These are phyloP conservation scores for Euborellia annulipes DNA, from an alignment of 1,140 invertebrate species.

Conservation along the genomic window DNA sequence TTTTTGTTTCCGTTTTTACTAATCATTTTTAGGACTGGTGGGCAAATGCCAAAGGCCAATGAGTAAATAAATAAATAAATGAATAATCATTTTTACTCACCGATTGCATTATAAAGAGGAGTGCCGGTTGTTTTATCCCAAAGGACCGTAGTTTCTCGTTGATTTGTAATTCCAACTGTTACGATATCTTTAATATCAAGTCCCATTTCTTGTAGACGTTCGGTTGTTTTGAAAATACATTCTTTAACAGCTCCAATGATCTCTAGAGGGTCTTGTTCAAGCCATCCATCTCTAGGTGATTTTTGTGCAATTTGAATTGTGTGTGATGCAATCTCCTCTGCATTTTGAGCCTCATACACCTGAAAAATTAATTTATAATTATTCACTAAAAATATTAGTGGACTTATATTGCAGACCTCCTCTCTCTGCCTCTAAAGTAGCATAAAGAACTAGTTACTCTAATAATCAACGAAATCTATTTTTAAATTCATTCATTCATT, in stretches of 20 bases:
- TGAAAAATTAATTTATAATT: conserved; percentile 27
- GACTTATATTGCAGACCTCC: neutral
- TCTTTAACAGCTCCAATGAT: conserved; percentile 58
- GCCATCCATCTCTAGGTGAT: conserved; percentile 81
- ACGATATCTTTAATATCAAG: too few species aligned
- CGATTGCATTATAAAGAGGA: conserved; percentile 81
- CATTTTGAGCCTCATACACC: conserved; percentile 72
- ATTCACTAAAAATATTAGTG: conserved; percentile 5
- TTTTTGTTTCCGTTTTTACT: too few species aligned
- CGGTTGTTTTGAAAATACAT: conserved; percentile 55
- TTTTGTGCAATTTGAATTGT: conserved; percentile 68
- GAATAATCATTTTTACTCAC: too few species aligned
- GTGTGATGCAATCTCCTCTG: conserved; percentile 66
- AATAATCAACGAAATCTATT: too few species aligned
- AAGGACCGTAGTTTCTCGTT: conserved; percentile 80
- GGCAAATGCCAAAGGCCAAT: too few species aligned
- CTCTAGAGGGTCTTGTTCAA: conserved; percentile 81
- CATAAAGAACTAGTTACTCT: too few species aligned
- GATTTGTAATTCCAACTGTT: conserved; percentile 65
- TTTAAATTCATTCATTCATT: too few species aligned
- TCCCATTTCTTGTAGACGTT: conserved; percentile 39
- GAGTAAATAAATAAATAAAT: too few species aligned
- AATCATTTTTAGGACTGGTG: too few species aligned
- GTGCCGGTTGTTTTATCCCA: conserved; percentile 83
- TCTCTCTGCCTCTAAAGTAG: too few species aligned